phyloP scores from a whole-genome alignment of 2,113 vertebrate genomes.

The Lathamus discolor region DNA sequence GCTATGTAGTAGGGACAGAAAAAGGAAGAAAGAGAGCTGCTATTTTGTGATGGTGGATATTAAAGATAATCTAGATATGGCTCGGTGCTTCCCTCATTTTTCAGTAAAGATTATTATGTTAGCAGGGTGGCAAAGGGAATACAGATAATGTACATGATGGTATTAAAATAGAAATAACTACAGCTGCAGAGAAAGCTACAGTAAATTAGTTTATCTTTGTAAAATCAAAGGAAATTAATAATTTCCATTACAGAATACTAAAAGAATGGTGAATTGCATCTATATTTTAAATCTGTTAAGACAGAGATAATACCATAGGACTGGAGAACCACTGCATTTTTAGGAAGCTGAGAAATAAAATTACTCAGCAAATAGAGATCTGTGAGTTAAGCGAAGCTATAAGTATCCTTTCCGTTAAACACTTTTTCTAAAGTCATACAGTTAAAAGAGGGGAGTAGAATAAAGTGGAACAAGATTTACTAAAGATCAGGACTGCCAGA shows the following conservation, averaged over 20 bases:
- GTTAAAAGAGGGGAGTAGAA: neutral
- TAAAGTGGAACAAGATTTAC: neutral
- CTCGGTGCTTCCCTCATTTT: neutral
- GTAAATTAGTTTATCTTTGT: neutral
- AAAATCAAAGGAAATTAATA: constrained; percentile 13
- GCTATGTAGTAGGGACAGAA: neutral
- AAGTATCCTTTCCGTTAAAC: neutral
- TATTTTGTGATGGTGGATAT: neutral
- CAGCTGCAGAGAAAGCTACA: neutral
- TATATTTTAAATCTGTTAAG: neutral
- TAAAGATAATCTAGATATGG: neutral
- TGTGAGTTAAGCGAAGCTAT: neutral
- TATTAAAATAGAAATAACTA: neutral
- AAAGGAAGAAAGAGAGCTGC: neutral
- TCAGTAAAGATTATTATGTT: neutral
- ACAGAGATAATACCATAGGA: neutral
- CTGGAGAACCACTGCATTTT: neutral
- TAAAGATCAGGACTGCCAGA: fast-evolving
- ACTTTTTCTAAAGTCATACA: neutral
- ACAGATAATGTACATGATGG: neutral
- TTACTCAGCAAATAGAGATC: neutral
- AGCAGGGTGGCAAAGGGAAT: neutral
- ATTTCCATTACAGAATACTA: neutral
- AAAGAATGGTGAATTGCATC: neutral
- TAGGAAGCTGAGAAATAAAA: neutral